Evolutionary conservation across 1,140 invertebrate genomes (phyloP).

Genomic region (Andrena cerasifolii): DNA sequence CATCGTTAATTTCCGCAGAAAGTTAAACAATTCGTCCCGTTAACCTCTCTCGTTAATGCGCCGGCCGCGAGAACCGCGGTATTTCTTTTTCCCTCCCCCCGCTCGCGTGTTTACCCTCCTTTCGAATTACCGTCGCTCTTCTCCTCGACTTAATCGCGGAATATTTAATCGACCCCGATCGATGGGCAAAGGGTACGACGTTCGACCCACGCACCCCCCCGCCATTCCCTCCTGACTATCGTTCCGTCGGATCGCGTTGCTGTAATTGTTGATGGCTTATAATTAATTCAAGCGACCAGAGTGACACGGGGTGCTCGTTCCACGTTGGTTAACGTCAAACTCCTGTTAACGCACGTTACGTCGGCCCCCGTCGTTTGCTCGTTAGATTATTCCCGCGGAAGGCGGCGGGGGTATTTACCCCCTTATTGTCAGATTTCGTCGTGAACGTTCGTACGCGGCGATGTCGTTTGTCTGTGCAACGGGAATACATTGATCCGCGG

Average conservation of each 20-base stretch:
- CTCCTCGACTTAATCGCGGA: not conserved
- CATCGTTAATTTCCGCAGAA: not conserved
- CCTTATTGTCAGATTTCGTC: slow-evolving; percentile 9
- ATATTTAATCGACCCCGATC: not conserved
- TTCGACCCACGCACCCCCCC: too few relatives aligned
- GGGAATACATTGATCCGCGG: too few relatives aligned
- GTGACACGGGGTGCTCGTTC: slow-evolving; percentile 15
- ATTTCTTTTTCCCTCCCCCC: not conserved
- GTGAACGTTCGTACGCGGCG: not conserved
- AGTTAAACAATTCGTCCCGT: not conserved
- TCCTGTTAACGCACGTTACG: not conserved
- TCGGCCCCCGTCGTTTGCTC: slow-evolving; percentile 10
- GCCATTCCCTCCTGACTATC: not conserved
- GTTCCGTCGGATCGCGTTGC: too few relatives aligned
- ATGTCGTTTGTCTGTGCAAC: too few relatives aligned
- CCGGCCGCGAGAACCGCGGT: not conserved
- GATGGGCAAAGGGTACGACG: not conserved
- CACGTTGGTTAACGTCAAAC: slow-evolving; percentile 25
- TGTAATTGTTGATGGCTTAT: slow-evolving; percentile 14
- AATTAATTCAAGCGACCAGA: slow-evolving; percentile 16
- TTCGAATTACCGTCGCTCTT: not conserved
- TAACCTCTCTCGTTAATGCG: not conserved
- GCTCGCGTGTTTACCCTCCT: not conserved
- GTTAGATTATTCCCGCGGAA: slow-evolving; percentile 19
- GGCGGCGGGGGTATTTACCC: slow-evolving; percentile 5